These are phyloP conservation scores for Patella depressa DNA, from an alignment of 2,888 invertebrate species.

Conservation along the genomic window DNA sequence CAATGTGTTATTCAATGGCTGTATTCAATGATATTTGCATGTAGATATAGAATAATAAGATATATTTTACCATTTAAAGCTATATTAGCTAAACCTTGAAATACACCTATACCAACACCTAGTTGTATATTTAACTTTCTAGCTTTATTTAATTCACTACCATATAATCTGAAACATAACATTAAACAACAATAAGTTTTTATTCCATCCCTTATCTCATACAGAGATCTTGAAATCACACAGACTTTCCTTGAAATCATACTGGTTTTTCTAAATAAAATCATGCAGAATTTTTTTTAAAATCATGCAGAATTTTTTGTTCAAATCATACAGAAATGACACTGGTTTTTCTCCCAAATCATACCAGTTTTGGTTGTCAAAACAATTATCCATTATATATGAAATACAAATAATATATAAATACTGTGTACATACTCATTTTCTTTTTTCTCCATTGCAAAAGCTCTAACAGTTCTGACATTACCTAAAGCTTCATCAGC, in stretches of 20 bases:
- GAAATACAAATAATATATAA: not conserved
- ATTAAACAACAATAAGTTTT: too few relatives aligned
- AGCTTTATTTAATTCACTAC: constrained; percentile 82
- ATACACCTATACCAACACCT: constrained; percentile 91
- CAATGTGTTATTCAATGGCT: too few relatives aligned
- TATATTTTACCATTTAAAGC: constrained; percentile 73
- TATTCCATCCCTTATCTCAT: too few relatives aligned
- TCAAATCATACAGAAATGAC: not conserved
- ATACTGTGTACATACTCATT: constrained; percentile 68
- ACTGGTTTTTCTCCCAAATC: not conserved
- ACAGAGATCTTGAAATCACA: not conserved
- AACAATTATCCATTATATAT: too few relatives aligned
- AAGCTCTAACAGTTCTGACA: constrained; percentile 92
- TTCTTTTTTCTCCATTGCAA: constrained; percentile 92
- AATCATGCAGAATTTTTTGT: too few relatives aligned
- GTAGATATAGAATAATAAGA: too few relatives aligned
- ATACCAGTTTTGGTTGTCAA: too few relatives aligned
- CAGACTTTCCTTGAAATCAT: not conserved
- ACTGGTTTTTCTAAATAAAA: too few relatives aligned
- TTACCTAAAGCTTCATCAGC: constrained; percentile 95
- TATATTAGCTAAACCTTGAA: constrained; percentile 84
- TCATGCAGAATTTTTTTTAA: too few relatives aligned
- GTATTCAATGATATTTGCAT: too few relatives aligned
- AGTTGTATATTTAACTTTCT: constrained; percentile 82
- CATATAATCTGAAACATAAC: constrained; percentile 72